Base-by-base conservation (phyloP, 2,888 invertebrate genomes). In the Leptinotarsa rubiginosa region DNA sequence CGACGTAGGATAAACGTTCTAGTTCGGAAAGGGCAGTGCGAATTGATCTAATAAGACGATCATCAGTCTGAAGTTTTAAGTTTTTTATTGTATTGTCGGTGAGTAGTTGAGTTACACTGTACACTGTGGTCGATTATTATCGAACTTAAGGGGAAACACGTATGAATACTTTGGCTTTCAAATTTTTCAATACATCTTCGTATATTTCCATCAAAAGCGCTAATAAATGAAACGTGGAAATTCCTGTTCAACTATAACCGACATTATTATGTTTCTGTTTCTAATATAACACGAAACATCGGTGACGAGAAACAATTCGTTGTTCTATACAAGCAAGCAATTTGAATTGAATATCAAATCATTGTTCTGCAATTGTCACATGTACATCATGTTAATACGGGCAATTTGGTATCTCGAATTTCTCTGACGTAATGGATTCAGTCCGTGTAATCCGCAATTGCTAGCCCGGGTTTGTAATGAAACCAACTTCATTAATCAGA, bases 401-500 rank as follows among this genome's bases (percentile, higher is more conserved):
- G 56, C 22, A 56, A 56, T 56, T 56, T 56, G 56, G 56, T 62
- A 31, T 41, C 62, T 41, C 41, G 25, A 4, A 18, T 62, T 59
- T 41, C 62, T 62, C 41, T 41, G 41, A 62, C 18, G 41, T 62
- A 62, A 62, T 56, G 56, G 22, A 62, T 41, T 41, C 25, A 62
- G 25, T 2, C 18, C 62, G 10, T 62, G 62, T 62, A 62, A 62
- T 62, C 62, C 62, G n/a, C n/a, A 31, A 62, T 62, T 62, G 62
- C 62, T 41, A 31, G 31, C 62, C 62, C 62, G 62, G 62, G 41
- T 15, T n/a, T 41, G 25, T 41, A 62, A 62, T 62, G 62, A 41
- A 62, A 62, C 62, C 25, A 62, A 62, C 62, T 62, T 62, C 62
- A 62, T 62, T 62, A 62, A 62, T 62, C 62, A 62, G 62, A 41